A percentile compares a stretch with the other conserved stretches of the same genome.
Conservation (phyloP, 2,113 vertebrate species). For the Sebastes schlegelii region DNA sequence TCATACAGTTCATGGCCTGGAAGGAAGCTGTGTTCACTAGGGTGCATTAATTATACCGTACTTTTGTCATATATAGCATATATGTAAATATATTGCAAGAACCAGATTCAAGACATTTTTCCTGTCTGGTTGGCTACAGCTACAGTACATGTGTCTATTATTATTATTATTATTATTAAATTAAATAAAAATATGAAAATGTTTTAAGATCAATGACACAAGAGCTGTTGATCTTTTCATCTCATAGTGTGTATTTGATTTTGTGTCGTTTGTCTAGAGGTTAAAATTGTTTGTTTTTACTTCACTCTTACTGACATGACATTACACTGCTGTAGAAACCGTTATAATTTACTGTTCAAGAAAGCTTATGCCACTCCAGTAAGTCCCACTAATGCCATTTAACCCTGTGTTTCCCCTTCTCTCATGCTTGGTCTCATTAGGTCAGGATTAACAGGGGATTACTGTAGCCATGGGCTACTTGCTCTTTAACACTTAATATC, state of each 20-base stretch:
- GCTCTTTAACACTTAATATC: constrained; percentile 79
- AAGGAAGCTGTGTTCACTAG: not conserved
- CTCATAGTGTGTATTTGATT: constrained; percentile 4
- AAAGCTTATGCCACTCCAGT: constrained; percentile 51
- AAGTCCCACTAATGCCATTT: constrained; percentile 73
- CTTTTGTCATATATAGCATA: no score
- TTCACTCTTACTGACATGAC: constrained; percentile 28
- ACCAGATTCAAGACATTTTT: not conserved
- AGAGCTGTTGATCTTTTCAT: constrained; percentile 23
- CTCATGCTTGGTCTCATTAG: constrained; percentile 77
- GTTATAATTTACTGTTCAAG: constrained; percentile 53
- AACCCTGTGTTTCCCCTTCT: constrained; percentile 72
- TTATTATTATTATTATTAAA: not conserved
- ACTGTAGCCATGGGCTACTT: constrained; percentile 77
- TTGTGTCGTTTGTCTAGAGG: not conserved
- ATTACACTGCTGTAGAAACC: constrained; percentile 32
- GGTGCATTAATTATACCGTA: not conserved
- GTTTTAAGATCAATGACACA: constrained; percentile 1
- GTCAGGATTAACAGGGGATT: constrained; percentile 82
- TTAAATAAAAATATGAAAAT: constrained; percentile 2
- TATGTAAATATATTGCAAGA: not conserved
- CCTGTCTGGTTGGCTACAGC: not conserved
- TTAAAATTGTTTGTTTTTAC: constrained; percentile 24
- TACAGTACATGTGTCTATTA: not conserved
- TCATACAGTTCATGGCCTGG: not conserved